Conservation (phyloP, 37 sponge, comb jelly and placozoan species). For the Aphrocallistes beatrix region DNA sequence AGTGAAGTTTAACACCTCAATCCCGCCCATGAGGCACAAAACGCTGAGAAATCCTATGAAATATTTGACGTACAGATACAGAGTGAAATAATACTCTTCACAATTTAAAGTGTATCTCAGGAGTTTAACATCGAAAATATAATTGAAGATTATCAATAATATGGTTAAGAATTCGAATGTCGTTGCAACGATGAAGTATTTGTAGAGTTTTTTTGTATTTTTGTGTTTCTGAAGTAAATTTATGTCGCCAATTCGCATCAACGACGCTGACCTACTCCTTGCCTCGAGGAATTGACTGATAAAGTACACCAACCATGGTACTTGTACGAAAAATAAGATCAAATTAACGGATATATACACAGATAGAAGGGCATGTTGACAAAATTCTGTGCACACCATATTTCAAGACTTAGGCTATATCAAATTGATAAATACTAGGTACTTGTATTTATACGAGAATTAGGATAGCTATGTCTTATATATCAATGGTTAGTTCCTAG, state of each 20-base stretch:
- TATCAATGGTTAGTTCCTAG: no score
- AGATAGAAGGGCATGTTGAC: not conserved
- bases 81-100: not conserved
- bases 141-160: not conserved
- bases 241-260: not conserved
- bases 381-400: not conserved
- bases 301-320: not conserved
- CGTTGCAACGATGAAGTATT: not conserved
- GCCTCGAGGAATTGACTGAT: not conserved
- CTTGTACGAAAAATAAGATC: not conserved
- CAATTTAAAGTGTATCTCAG: not conserved
- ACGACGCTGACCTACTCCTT: not conserved
- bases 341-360: not conserved
- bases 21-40: not conserved
- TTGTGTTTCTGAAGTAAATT: not conserved
- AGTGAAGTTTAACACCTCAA: not conserved
- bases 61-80: not conserved
- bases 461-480: no score
- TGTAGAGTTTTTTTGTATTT: not conserved
- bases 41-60: not conserved
- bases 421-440: no score
- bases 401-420: no score
- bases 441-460: no score
- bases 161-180: not conserved
- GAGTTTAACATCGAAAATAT: not conserved